Evolutionary conservation across 2,888 invertebrate species (phyloP), one percentile per base, ranked within the genome.

Genomic region (Eulithis prunata): DNA sequence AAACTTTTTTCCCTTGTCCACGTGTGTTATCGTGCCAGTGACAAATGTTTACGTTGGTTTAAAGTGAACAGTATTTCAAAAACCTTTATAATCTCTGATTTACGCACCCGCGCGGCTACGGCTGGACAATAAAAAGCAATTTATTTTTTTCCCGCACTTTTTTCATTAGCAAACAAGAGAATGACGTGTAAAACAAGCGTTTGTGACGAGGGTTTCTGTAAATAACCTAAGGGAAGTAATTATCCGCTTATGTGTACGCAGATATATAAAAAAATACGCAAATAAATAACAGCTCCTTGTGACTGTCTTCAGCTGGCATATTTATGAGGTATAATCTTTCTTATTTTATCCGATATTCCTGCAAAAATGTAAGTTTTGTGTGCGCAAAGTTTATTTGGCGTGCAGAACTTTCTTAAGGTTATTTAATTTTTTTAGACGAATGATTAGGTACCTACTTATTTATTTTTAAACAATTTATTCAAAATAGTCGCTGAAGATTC

Each of bases 121-220:
- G 83, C 77, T 76, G 83, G 80, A 89, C 88, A 90, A 89, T 89
- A 87, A 86, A 90, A 90, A 88, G 86, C 89, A 90, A 89, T 91
- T 90, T 87, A 88, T 88, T 87, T 88, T 86, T 80, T 72, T 78
- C 81, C 74, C 81, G 79, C 83, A 86, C 84, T 89, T 90, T 90
- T 91, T 91, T 91, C 91, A 91, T 91, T 91, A 90, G 87, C 86
- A 87, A 89, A 90, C 88, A 86, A 84, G 89, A 88, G 89, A 88
- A 87, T 90, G 91, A 91, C 87, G 89, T 89, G 90, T 91, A 88
- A 89, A 91, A 91, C 90, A 89, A 89, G 86, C 87, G 80, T 78
- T 84, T 83, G 81, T 88, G 89, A 90, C 86, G 87, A 89, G 90
- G 89, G 90, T 90, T 71, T 75, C 81, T 74, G 87, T 89, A 88